Base-by-base conservation (phyloP, 2,888 invertebrate species). In the Leuctra nigra region DNA sequence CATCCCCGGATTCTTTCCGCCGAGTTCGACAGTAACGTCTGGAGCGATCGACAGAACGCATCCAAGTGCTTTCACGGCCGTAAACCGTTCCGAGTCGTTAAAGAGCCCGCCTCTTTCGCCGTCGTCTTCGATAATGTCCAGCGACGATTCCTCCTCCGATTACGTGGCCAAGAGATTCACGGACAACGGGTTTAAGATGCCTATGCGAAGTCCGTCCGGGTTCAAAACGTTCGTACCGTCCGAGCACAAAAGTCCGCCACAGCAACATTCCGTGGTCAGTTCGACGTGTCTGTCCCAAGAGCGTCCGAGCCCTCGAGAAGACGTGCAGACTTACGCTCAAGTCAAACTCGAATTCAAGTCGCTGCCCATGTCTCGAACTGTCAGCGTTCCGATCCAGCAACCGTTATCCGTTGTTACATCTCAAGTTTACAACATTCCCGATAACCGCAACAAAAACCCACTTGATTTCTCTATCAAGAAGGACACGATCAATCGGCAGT, bases 1-100 rank as follows among this genome's bases (percentile, higher is more conserved):
- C 61, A 48, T 67, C 66, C 46, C 65, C 66, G 54, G 25, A 55
- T n/a, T 47, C 59, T 3, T 41, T 56, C 57, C 56, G 11, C 38
- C 59, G 14, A 39, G 59, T 23, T 58, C 60, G 25, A 59, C 59
- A 2, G 39, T 46, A 4, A 59, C 58, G 14, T 46, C 52, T 25
- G 52, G 52, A n/a, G 53, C 35, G 25, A 56, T 56, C 35, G 60
- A 60, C 52, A 33, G 60, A 23, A 57, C 68, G 68, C 1, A 68
- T 73, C 22, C 75, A 77, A 1, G 75, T 74, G 33, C 75, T 75
- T 63, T 70, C 76, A 62, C 59, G 46, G 73, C 79, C 29, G 61
- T 60, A n/a, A 46, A 20, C 25, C 33, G 54, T n/a, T 24, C 44
- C n/a, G 53, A 50, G 4, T 24, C 20, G 4, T 23, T 46, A n/a